Percentiles rank a stretch among this genome's conserved stretches.
Conservation (phyloP, 2,113 vertebrate species). For the Thermophis baileyi region DNA sequence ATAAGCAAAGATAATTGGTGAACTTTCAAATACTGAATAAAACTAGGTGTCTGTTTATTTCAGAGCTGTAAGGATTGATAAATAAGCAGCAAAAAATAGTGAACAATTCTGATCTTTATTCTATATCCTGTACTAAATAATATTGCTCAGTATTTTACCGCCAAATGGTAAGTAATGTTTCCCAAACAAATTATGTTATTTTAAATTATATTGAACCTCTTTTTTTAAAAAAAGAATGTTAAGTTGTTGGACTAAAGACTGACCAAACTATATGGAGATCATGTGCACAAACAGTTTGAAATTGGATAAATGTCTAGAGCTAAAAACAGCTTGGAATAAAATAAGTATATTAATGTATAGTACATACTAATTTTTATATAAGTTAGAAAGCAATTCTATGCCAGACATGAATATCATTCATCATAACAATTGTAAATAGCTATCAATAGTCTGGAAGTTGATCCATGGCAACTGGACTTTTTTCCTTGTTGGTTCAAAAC, state of each 20-base stretch:
- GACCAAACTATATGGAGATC: neutral
- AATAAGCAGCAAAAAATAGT: neutral
- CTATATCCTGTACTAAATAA: neutral
- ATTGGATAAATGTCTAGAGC: neutral
- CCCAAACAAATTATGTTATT: neutral
- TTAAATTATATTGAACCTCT: neutral
- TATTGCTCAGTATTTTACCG: neutral
- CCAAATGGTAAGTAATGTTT: neutral
- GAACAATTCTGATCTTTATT: neutral
- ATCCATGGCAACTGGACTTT: no score
- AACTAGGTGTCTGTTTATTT: neutral
- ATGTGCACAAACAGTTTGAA: neutral
- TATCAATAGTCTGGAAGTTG: no score
- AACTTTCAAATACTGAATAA: neutral
- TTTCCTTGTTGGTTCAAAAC: no score
- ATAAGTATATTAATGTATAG: neutral
- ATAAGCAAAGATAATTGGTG: neutral
- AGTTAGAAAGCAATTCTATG: no score
- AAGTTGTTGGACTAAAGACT: neutral
- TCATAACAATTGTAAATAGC: no score
- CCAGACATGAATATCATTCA: no score
- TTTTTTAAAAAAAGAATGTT: neutral
- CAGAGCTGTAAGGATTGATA: neutral
- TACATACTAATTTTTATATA: no score
- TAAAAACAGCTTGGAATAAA: neutral